Evolutionary conservation across 64 coral and sea anemone species (phyloP), one percentile per base, ranked within the genome.

Genomic region (Montipora efflorescens): DNA sequence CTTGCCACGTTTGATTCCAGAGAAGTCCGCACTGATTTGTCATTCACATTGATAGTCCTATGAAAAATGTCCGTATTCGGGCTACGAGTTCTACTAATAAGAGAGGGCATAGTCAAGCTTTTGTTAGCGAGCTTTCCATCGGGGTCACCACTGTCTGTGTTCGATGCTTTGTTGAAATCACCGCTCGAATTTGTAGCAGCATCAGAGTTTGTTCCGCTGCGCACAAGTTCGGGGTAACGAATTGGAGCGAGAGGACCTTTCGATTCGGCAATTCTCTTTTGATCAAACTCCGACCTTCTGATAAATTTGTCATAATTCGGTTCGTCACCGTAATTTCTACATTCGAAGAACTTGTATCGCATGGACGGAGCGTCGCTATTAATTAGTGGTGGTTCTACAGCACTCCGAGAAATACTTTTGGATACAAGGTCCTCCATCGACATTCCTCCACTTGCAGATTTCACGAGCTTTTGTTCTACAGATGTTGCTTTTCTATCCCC

Each of bases 301-400:
- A 79, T 70, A 18, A 45, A 86, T 71, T 86, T 86, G 23, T 76
- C 76, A 20, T 80, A 93, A 71, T 76, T 69, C 10, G 7, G 53
- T 11, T 88, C 75, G 80, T 93, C 92, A 11, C 92, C 92, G 47
- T 93, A 93, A 23, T 87, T 93, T 69, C 92, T 87, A 74, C 92
- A 93, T 11, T 85, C 76, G 36, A 93, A 93, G 76, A 88, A 88
- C 59, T 88, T 88, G 57, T 79, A 93, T 28, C 92, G 70, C 28
- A 22, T 80, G 5, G 92, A 93, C 1, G 92, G 92, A 4, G 92
- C 81, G 22, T 93, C 92, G 7, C 74, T 88, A 18, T 93, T 88
- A 6, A 62, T 88, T 11, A 93, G 68, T 16, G 92, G 92, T 3
- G 92, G 92, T 80, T 93, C 83, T 69, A 79, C 13, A 70, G 77